Percentiles rank a stretch among this genome's conserved stretches.
Evolutionary conservation across 2,888 invertebrate genomes (phyloP).

Genomic region (Neoitamus cyanurus): DNA sequence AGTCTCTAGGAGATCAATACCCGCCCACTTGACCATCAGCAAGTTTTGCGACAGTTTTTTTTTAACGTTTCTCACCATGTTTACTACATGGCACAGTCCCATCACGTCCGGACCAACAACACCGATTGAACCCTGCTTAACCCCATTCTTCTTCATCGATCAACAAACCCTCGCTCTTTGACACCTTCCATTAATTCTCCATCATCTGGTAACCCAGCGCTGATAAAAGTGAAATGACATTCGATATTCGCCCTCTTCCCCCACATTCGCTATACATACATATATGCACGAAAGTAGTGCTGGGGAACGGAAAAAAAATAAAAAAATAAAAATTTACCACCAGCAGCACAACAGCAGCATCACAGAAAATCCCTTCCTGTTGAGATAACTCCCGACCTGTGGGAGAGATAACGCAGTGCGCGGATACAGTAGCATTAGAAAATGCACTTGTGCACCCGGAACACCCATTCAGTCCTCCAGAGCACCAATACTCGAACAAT

Average conservation of each 20-base stretch:
- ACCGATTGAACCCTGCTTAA: not conserved
- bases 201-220: slow-evolving; percentile 37
- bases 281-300: not conserved
- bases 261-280: not conserved
- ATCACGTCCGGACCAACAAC: not conserved
- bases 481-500: not conserved
- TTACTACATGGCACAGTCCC: not conserved
- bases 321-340: not conserved
- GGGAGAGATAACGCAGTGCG: slow-evolving; percentile 13
- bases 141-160: slow-evolving; percentile 38
- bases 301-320: not conserved
- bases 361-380: slow-evolving; percentile 34
- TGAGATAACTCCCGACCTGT: slow-evolving; percentile 27
- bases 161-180: slow-evolving; percentile 34
- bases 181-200: slow-evolving; percentile 38
- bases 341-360: not conserved
- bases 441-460: not conserved
- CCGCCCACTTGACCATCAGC: not conserved
- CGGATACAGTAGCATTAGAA: not conserved
- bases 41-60: not conserved
- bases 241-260: slow-evolving; percentile 21
- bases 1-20: not conserved
- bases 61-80: not conserved
- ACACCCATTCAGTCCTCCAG: not conserved
- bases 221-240: slow-evolving; percentile 44